Conservation (phyloP, 1,140 invertebrate genomes). For the Calephelis virginiensis region DNA sequence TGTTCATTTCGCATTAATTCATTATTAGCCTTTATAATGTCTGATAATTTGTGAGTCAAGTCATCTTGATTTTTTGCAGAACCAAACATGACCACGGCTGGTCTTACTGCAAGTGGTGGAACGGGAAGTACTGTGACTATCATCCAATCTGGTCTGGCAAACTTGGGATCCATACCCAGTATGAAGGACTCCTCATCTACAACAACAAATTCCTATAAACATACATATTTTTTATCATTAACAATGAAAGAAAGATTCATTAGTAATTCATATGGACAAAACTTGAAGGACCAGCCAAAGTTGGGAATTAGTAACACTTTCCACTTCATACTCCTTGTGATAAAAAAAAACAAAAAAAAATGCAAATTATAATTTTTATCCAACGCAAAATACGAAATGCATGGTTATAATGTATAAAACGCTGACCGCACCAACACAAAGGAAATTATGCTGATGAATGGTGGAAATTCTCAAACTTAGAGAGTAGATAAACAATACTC, state of each 20-base stretch:
- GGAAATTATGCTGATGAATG: too few species aligned
- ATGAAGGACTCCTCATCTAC: constrained; percentile 97
- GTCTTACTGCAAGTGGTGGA: constrained; percentile 94
- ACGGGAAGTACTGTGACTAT: constrained; percentile 98
- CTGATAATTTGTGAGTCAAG: constrained; percentile 98
- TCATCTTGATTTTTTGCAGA: constrained; percentile 99
- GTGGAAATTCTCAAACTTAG: too few species aligned
- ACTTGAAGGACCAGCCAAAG: too few species aligned
- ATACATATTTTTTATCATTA: neutral
- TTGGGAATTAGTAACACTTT: too few species aligned
- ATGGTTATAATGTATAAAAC: too few species aligned
- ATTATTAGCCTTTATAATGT: constrained; percentile 99
- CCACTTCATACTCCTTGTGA: too few species aligned
- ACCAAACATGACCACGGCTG: constrained; percentile 99
- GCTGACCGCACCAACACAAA: too few species aligned
- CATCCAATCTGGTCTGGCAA: constrained; percentile 99
- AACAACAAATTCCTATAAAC: constrained; percentile 33
- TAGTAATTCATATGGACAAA: neutral
- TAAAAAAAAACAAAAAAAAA: too few species aligned
- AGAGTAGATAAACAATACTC: too few species aligned
- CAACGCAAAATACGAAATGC: too few species aligned
- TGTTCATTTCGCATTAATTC: constrained; percentile 97
- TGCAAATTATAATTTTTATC: too few species aligned
- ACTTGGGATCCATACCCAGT: constrained; percentile 97
- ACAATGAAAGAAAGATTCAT: too few species aligned